Evolutionary conservation across 2,888 invertebrate genomes (phyloP), one percentile per base, ranked within the genome.

Genomic region (Eupithecia exiguata): DNA sequence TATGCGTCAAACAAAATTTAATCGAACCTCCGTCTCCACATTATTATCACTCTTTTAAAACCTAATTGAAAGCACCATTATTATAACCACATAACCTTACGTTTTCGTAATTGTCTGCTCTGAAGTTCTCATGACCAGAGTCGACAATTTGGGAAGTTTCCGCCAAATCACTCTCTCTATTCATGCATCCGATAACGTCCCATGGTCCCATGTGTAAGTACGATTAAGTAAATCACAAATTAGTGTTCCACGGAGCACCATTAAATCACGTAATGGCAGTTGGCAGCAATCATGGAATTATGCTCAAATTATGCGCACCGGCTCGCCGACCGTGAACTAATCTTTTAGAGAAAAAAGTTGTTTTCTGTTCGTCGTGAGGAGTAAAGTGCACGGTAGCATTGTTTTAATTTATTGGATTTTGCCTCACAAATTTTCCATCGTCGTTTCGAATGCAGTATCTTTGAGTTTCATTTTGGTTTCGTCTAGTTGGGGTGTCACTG

Each of bases 281-380:
- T 68, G 30, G 46, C 21, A 69, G 70, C 68, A 70, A 69, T 70
- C 72, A 69, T 70, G 43, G 72, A 68, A 73, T 73, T 66, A 75
- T 70, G 58, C 70, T 72, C 72, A 75, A 75, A 75, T 75, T 72
- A 72, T 68, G 70, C 46, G 58, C 68, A 49, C 62, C 49, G 30
- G 70, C 69, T 62, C 75, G 40, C 35, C 68, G 70, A 68, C 72
- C 72, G 68, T 75, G 72, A 75, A 72, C 61, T 21, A 68, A 70
- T 30, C 43, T 65, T 35, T 36, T 30, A 36, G 38, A 65, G 38
- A 58, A 58, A 70, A 70, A 61, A 63, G 53, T 69, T 36, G 70
- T 66, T 74, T 68, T 70, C 49, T 38, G 65, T 67, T 35, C 61
- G 49, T 69, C 36, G 68, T 68, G 74, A 36, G 53, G 63, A 65